Evolutionary conservation across 1,140 invertebrate genomes (phyloP).

Genomic region (Drosophila pallidifrons): DNA sequence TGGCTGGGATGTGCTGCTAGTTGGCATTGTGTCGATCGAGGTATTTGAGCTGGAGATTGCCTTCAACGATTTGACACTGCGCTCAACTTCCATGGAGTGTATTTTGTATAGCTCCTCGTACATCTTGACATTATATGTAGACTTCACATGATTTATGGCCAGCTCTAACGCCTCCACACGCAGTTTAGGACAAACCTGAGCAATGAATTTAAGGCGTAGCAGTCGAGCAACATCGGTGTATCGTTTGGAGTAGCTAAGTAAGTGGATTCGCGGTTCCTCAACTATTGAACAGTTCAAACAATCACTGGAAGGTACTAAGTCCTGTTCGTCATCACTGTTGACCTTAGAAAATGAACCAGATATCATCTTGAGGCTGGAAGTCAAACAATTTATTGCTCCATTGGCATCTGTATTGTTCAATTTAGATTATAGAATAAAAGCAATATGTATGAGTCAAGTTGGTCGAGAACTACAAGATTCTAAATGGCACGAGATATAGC

Average conservation of each 20-base stretch:
- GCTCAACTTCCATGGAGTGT: conserved; percentile 31
- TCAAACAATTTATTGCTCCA: neutral
- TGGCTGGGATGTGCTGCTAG: neutral
- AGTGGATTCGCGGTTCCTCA: conserved; percentile 30
- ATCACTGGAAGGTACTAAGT: neutral
- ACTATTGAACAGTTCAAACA: conserved; percentile 16
- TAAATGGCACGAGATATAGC: no score
- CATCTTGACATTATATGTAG: conserved; percentile 60
- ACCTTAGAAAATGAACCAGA: neutral
- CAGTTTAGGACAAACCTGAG: conserved; percentile 59
- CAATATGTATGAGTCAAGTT: conserved; percentile 1
- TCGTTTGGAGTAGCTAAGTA: conserved; percentile 55
- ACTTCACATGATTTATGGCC: conserved; percentile 64
- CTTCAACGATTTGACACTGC: neutral
- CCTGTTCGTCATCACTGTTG: neutral
- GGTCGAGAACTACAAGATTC: neutral
- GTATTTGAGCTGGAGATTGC: neutral
- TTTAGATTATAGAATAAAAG: conserved; percentile 1
- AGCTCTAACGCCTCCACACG: conserved; percentile 56
- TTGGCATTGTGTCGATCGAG: neutral
- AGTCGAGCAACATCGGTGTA: conserved; percentile 52
- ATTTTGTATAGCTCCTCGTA: conserved; percentile 60
- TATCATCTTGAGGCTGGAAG: conserved; percentile 10
- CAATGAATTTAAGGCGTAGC: conserved; percentile 60
- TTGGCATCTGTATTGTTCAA: neutral